Percentiles rank a stretch among this genome's conserved stretches.
phyloP scores from a whole-genome alignment of 2,888 invertebrate species.

The Hanleya hanleyi region DNA sequence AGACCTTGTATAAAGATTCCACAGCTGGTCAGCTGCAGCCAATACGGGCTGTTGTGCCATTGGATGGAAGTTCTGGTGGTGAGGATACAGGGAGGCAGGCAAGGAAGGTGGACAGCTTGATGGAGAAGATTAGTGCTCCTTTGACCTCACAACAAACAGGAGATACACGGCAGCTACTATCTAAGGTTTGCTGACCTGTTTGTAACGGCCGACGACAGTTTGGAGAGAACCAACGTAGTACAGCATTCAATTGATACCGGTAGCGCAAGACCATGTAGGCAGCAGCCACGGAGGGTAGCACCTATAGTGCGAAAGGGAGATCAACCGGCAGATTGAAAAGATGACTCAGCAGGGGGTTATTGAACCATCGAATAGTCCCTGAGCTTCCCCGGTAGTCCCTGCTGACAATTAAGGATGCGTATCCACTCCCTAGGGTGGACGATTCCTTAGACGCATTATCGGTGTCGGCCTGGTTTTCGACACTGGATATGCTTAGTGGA shows the following conservation, averaged over 20 bases:
- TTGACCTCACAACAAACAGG: not conserved
- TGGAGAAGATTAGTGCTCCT: too few relatives aligned
- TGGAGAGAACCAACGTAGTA: constrained; percentile 8
- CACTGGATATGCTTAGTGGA: constrained; percentile 15
- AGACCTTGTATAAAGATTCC: too few relatives aligned
- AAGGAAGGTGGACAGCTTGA: too few relatives aligned
- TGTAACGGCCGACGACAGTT: not conserved
- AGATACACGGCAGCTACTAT: not conserved
- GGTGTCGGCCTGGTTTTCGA: constrained; percentile 11
- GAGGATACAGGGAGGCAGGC: too few relatives aligned
- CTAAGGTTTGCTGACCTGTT: not conserved
- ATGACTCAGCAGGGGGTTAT: constrained; percentile 16
- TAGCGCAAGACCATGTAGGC: constrained; percentile 8
- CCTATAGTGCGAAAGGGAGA: not conserved
- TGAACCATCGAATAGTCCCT: constrained; percentile 22
- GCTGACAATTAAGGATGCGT: constrained; percentile 18
- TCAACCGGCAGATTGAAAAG: constrained; percentile 10
- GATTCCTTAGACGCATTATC: constrained; percentile 12
- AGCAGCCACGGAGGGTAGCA: constrained; percentile 1
- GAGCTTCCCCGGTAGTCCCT: constrained; percentile 15
- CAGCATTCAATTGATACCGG: constrained; percentile 8
- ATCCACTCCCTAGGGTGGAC: constrained; percentile 11
- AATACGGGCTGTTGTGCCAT: too few relatives aligned
- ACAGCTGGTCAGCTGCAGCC: too few relatives aligned
- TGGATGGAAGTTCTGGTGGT: too few relatives aligned